A percentile compares a stretch with the other conserved stretches of the same genome.
Conservation (phyloP, 2,797 vertebrate genomes). For the Micromesistius poutassou region DNA sequence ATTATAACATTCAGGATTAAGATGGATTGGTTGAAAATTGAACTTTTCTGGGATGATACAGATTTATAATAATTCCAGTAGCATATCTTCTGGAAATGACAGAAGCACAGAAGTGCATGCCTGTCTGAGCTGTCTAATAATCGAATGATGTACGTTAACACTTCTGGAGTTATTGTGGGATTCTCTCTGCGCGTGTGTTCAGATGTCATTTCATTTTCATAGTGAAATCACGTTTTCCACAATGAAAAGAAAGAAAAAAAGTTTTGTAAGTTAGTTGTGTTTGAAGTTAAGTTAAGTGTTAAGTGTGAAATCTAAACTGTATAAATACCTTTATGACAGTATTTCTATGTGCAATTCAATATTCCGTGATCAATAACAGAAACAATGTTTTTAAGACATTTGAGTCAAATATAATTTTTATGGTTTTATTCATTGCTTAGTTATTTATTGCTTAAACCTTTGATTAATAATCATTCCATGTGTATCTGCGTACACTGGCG, state of each 20-base stretch:
- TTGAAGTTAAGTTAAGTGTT: not conserved
- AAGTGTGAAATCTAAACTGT: not conserved
- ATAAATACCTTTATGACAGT: not conserved
- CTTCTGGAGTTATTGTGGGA: not conserved
- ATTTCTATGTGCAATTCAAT: slow-evolving; percentile 1
- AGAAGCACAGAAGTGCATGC: not conserved
- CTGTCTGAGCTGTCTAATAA: not conserved
- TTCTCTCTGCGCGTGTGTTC: not conserved
- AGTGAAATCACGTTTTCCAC: not conserved
- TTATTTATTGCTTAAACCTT: not conserved
- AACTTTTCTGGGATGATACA: not conserved
- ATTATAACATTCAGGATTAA: not conserved
- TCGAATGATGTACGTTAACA: not conserved
- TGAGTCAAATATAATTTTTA: not conserved
- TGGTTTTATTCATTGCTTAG: not conserved
- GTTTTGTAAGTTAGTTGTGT: not conserved
- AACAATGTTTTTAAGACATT: not conserved
- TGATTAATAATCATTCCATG: slow-evolving; percentile 5
- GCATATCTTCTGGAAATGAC: not conserved
- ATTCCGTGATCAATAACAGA: not conserved
- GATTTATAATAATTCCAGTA: not conserved
- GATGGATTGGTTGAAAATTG: not conserved
- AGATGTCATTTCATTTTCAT: not conserved
- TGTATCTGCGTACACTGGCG: slow-evolving; percentile 7
- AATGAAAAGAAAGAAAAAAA: not conserved